Conservation (phyloP, 2,888 invertebrate species). For the Patella pellucida region DNA sequence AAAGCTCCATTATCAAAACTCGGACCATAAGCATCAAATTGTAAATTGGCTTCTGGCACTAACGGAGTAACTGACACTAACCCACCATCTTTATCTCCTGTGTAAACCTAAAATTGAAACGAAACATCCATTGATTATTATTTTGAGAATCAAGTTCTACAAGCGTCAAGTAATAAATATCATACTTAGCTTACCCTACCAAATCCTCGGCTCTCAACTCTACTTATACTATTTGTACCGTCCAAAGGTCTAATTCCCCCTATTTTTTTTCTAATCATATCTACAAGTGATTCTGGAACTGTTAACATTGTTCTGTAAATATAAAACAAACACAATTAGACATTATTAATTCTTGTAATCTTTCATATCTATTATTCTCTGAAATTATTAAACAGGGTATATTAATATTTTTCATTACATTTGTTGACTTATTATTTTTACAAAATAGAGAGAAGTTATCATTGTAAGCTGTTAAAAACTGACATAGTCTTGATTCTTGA, state of each 20-base stretch:
- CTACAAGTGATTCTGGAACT: not conserved
- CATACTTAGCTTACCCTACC: conserved; percentile 50
- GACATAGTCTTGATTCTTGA: too few relatives aligned
- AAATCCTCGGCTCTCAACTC: conserved; percentile 56
- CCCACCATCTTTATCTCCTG: conserved; percentile 52
- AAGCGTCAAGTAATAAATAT: too few relatives aligned
- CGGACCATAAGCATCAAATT: conserved; percentile 58
- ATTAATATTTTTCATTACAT: too few relatives aligned
- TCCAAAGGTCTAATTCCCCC: not conserved
- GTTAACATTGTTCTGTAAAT: conserved; percentile 1
- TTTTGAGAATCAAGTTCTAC: too few relatives aligned
- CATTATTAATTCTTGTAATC: too few relatives aligned
- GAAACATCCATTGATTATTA: too few relatives aligned
- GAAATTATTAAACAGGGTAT: too few relatives aligned
- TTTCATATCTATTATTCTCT: too few relatives aligned
- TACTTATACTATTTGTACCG: conserved; percentile 22
- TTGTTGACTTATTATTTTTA: too few relatives aligned
- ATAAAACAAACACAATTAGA: not conserved
- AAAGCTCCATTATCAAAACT: conserved; percentile 64
- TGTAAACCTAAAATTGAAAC: conserved; percentile 47
- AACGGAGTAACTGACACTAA: conserved; percentile 45
- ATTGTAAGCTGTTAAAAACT: too few relatives aligned
- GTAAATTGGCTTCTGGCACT: conserved; percentile 15
- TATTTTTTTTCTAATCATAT: conserved; percentile 24
- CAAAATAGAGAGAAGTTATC: too few relatives aligned